Percentiles rank a stretch among this genome's conserved stretches.
Evolutionary conservation across 2,888 invertebrate genomes (phyloP).

Genomic region (Andrena hattorfiana): DNA sequence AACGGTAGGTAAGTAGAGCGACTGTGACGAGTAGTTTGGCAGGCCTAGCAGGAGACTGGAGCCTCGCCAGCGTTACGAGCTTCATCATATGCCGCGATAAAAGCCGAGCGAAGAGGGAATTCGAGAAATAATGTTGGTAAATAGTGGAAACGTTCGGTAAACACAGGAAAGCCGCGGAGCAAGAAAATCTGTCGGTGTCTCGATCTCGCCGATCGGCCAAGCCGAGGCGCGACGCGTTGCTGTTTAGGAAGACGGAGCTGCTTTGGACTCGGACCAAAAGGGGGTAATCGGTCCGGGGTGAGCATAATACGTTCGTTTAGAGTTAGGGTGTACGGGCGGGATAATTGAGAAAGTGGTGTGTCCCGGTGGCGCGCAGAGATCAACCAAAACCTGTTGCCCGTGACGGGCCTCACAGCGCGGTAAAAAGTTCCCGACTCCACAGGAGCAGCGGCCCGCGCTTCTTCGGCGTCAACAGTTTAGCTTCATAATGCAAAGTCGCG

Average conservation of each 20-base stretch:
- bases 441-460: slow-evolving; percentile 76
- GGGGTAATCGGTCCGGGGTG: neutral
- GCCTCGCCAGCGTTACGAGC: slow-evolving; percentile 46
- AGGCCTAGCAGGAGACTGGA: slow-evolving; percentile 51
- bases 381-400: slow-evolving; percentile 73
- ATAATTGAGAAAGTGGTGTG: slow-evolving; percentile 53
- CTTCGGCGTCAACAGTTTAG: slow-evolving; percentile 79
- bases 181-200: neutral
- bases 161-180: neutral
- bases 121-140: neutral
- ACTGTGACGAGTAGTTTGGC: slow-evolving; percentile 47
- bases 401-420: slow-evolving; percentile 80
- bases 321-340: slow-evolving; percentile 48
- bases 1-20: slow-evolving; percentile 7
- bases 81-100: neutral
- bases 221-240: neutral
- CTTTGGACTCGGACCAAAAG: slow-evolving; percentile 24
- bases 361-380: slow-evolving; percentile 44
- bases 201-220: neutral
- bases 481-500: slow-evolving; percentile 78
- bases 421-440: slow-evolving; percentile 75
- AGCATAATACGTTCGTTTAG: slow-evolving; percentile 44
- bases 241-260: neutral
- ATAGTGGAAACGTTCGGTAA: neutral
- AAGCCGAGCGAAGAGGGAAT: neutral